Percentiles rank a stretch among this genome's conserved stretches.
phyloP scores from a whole-genome alignment of 1,140 invertebrate species.

The Frieseomelitta varia region DNA sequence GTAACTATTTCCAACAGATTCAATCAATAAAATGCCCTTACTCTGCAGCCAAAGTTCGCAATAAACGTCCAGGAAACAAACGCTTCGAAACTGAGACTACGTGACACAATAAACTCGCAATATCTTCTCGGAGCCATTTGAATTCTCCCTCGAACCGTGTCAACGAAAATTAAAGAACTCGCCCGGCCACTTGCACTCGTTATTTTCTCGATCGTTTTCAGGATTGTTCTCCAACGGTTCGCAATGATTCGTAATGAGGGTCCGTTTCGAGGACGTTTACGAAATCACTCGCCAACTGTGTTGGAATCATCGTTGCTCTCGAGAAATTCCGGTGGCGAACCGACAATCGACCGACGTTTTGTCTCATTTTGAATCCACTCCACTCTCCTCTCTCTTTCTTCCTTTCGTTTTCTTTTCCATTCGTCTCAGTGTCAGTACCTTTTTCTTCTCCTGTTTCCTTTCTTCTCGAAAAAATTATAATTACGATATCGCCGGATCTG shows the following conservation, averaged over 20 bases:
- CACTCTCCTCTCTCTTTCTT: background rate
- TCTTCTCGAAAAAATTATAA: background rate
- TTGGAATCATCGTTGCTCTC: constrained; percentile 41
- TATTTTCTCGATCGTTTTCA: constrained; percentile 17
- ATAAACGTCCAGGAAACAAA: background rate
- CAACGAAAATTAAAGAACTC: background rate
- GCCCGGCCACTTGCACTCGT: background rate
- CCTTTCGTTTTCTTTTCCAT: constrained; percentile 2
- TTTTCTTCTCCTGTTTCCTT: background rate
- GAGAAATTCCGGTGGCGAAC: constrained; percentile 35
- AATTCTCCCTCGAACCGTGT: background rate
- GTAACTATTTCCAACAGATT: background rate
- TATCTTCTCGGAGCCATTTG: background rate
- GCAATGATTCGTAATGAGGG: constrained; percentile 27
- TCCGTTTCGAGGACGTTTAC: constrained; percentile 20
- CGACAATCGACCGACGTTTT: constrained; percentile 23
- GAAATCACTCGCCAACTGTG: constrained; percentile 36
- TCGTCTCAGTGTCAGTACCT: constrained; percentile 5
- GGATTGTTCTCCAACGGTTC: constrained; percentile 17
- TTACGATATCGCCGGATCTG: background rate
- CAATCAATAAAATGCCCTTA: accelerated
- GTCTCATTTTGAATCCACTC: constrained; percentile 5
- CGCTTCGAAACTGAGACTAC: background rate
- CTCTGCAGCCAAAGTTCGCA: background rate
- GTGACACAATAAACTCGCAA: background rate